phyloP scores from a whole-genome alignment of 2,888 invertebrate species.

The Oasisia sp. region DNA sequence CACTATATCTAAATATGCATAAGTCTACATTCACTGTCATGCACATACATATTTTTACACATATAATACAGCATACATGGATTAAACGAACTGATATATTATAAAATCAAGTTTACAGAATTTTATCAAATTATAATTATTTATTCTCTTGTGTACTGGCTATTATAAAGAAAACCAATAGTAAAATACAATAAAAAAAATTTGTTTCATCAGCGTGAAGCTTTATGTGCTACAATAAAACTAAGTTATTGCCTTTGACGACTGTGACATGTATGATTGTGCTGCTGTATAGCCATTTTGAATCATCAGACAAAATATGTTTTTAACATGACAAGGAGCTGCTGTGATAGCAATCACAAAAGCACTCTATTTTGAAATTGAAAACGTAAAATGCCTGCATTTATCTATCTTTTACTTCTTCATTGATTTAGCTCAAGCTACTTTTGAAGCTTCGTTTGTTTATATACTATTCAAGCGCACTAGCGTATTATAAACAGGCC shows the following conservation, averaged over 20 bases:
- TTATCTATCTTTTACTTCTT: not conserved
- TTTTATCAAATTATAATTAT: too few species aligned
- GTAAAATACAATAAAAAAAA: not conserved
- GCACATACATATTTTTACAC: not conserved
- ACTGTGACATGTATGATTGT: not conserved
- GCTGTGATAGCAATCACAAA: not conserved
- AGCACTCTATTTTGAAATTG: not conserved
- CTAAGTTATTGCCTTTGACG: not conserved
- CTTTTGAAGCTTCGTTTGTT: not conserved
- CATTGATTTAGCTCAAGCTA: not conserved
- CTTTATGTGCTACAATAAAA: not conserved
- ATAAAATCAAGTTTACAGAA: too few species aligned
- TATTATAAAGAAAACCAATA: not conserved
- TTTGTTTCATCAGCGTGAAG: not conserved
- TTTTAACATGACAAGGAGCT: not conserved
- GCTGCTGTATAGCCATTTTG: not conserved
- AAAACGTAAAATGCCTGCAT: not conserved
- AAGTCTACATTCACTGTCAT: not conserved
- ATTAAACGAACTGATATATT: too few species aligned
- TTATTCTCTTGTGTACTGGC: too few species aligned
- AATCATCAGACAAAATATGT: not conserved
- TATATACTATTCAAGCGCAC: not conserved
- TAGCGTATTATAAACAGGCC: not conserved
- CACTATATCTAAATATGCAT: not conserved
- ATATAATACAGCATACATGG: not conserved